These are phyloP conservation scores for Pseudoatta argentina DNA, from an alignment of 1,140 invertebrate species.

Conservation along the genomic window DNA sequence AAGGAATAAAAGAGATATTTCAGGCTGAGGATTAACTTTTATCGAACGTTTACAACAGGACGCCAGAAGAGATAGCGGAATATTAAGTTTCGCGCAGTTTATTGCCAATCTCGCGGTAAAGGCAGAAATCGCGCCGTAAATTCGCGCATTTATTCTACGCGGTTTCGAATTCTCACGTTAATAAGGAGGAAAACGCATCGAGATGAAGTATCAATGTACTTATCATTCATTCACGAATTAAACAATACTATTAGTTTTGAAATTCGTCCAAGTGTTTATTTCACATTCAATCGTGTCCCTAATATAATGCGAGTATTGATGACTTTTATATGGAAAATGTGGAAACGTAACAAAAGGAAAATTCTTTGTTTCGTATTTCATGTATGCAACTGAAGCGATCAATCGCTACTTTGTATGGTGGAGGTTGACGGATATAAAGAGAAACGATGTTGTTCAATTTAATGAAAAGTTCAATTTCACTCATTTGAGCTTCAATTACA, in stretches of 20 bases:
- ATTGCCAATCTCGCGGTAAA: conserved; percentile 53
- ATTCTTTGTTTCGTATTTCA: conserved; percentile 57
- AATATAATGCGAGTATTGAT: background rate
- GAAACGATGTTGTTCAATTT: conserved; percentile 45
- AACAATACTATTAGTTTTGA: background rate
- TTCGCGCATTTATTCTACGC: conserved; percentile 42
- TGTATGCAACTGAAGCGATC: conserved; percentile 35
- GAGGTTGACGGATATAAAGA: conserved; percentile 43
- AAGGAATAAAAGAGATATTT: conserved; percentile 60
- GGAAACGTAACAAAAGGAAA: background rate
- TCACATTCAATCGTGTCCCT: background rate
- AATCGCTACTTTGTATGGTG: conserved; percentile 27
- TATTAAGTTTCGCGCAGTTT: conserved; percentile 62
- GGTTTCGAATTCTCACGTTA: conserved; percentile 48
- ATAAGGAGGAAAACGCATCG: conserved; percentile 41
- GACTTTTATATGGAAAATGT: background rate
- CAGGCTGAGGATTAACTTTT: conserved; percentile 51
- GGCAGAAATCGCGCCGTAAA: conserved; percentile 46
- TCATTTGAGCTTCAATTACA: conserved; percentile 26
- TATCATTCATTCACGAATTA: conserved; percentile 28
- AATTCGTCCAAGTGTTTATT: background rate
- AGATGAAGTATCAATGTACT: background rate
- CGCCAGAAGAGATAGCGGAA: conserved; percentile 35
- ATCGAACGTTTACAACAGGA: conserved; percentile 49
- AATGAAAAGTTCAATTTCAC: conserved; percentile 48